Evolutionary conservation across 2,888 invertebrate genomes (phyloP).

Genomic region (Tortrix viridana): DNA sequence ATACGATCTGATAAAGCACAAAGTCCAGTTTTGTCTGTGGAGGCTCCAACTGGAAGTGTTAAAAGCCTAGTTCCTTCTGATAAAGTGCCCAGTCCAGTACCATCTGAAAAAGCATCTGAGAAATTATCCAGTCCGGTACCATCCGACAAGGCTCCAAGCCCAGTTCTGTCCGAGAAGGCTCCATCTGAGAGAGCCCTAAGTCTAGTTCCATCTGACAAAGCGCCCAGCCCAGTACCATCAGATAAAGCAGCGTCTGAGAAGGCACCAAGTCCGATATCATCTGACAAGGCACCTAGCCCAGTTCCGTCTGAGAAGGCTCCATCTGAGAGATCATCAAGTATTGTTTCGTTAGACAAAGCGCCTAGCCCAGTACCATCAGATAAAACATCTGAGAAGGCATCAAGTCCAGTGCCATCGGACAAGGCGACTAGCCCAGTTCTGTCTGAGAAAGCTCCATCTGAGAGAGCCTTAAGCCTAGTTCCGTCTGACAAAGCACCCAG

Average conservation of each 20-base stretch:
- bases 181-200: constrained; percentile 26
- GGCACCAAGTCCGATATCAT: constrained; percentile 29
- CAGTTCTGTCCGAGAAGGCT: constrained; percentile 6
- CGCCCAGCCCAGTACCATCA: constrained; percentile 14
- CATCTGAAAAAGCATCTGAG: constrained; percentile 26
- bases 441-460: neutral
- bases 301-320: constrained; percentile 9
- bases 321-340: neutral
- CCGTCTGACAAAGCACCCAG: neutral
- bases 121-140: constrained; percentile 10
- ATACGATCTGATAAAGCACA: constrained; percentile 28
- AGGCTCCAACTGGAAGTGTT: too few species aligned
- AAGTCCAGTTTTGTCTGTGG: constrained; percentile 16
- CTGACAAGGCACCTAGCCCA: constrained; percentile 24
- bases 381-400: neutral
- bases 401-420: constrained; percentile 1
- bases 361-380: neutral
- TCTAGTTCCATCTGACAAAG: constrained; percentile 21
- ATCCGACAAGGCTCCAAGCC: constrained; percentile 1
- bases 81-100: constrained; percentile 22
- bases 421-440: neutral
- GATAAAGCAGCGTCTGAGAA: neutral
- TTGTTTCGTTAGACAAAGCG: neutral
- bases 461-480: neutral
- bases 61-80: too few species aligned